Evolutionary conservation across 2,888 invertebrate species (phyloP), one percentile per base, ranked within the genome.

Genomic region (Melieria omissa): DNA sequence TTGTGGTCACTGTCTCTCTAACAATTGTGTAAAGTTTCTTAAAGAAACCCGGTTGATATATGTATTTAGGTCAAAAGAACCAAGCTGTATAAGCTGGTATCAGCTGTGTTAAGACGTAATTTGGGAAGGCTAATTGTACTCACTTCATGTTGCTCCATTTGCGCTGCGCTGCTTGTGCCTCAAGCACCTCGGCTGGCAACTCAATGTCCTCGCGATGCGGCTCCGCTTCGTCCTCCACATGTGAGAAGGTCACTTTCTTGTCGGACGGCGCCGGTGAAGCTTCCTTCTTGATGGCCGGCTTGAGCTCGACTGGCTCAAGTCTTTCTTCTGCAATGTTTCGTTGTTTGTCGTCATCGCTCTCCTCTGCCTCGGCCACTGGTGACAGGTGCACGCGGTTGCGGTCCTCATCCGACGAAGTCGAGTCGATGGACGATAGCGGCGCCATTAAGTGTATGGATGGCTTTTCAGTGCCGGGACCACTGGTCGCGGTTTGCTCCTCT

Each of bases 201-300:
- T 83, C 84, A 73, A 87, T 88, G 62, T 86, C 86, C 74, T 86
- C 86, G 12, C 85, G 83, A 72, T 85, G 85, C 12, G 80, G 80
- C 55, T 86, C 86, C 44, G 80, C 80, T 73, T 87, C 87, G 69
- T 88, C 86, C 72, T 86, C 82, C 10, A 88, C 87, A 55, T 88
- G 84, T 6, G 88, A 88, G 79, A 89, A 89, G 73, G 89, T 88
- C 57, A 88, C 82, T 69, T 84, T 85, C 78, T 89, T 89, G 69
- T 87, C 87, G 7, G 83, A 85, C 12, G 88, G 87, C 45, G 83
- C 84, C 45, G 88, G 88, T 41, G 88, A 87, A 44, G 88, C 82
- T 79, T 89, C 88, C 47, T 85, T 84, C 75, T 85, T 87, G 4
- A 87, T 72, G 0, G 82, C 75, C 9, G 84, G 82, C 62, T 84